Evolutionary conservation across 2,113 vertebrate species (phyloP).

Genomic region (Nansenia antarctica): DNA sequence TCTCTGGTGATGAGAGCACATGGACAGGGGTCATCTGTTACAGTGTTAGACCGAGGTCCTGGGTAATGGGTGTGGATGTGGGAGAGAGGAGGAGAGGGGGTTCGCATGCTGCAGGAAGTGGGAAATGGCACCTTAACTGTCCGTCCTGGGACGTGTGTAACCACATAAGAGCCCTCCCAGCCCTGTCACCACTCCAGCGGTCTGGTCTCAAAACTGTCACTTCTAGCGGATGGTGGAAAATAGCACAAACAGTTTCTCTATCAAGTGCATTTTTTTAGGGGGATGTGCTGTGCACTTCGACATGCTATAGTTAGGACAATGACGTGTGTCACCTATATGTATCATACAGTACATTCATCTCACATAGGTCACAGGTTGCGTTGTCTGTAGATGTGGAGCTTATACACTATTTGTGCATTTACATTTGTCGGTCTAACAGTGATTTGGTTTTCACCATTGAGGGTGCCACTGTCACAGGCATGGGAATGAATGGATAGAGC

Average conservation of each 20-base stretch:
- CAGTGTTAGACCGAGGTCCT: slow-evolving; percentile 31
- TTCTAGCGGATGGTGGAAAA: slow-evolving; percentile 9
- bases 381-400: slow-evolving; percentile 13
- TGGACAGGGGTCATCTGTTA: slow-evolving; percentile 55
- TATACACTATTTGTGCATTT: slow-evolving; percentile 55
- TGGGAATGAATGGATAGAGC: slow-evolving; percentile 29
- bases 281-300: neutral
- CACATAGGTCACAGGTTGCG: neutral
- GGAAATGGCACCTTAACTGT: slow-evolving; percentile 9
- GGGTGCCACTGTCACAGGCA: slow-evolving; percentile 19
- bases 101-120: slow-evolving; percentile 5
- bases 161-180: slow-evolving; percentile 6
- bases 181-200: slow-evolving; percentile 19
- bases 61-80: slow-evolving; percentile 31
- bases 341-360: slow-evolving; percentile 21
- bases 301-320: neutral
- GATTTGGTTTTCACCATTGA: slow-evolving; percentile 17
- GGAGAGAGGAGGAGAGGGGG: slow-evolving; percentile 8
- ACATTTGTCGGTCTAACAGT: slow-evolving; percentile 20
- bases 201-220: slow-evolving; percentile 18
- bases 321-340: neutral
- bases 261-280: neutral
- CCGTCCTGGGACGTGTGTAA: slow-evolving; percentile 9
- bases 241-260: neutral
- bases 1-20: slow-evolving; percentile 58